Evolutionary conservation across 2,113 vertebrate species (phyloP), one percentile per base, ranked within the genome.

Genomic region (Illadopsis cleaveri): DNA sequence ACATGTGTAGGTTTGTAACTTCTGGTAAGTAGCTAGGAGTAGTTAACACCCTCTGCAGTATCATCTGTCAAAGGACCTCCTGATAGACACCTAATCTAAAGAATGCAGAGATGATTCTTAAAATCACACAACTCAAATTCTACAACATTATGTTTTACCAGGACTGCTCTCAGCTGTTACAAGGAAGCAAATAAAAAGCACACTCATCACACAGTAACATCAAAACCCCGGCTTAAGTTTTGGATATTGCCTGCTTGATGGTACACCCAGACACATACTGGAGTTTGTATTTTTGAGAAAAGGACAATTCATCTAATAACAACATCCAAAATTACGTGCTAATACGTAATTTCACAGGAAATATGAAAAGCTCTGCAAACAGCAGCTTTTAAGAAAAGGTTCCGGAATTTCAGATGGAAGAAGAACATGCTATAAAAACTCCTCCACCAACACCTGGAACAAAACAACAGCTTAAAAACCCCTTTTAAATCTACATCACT

Each of bases 291-390:
- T 82, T 94, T 35, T 78, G 24, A 62, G 14, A 58, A 86, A 86
- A 76, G 21, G 23, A 15, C 58, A 92, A 66, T 37, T 78, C 5
- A 65, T 53, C 54, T 66, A 79, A 13, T 11, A 69, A 58, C 37
- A 89, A 72, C 15, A 78, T 54, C 33, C 66, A 68, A 86, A 89
- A 84, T 44, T 37, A 64, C 3, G 5, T 30, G 33, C 47, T 86
- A 60, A 40, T 37, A 93, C 44, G 27, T 22, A 45, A 56, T 42
- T 69, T 60, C 47, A 64, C 4, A 65, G 15, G 25, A 40, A 89
- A 53, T 40, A 78, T 8, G 30, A 92, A 86, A 60, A 45, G 31
- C 38, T 88, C 47, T 91, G 51, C 30, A 31, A 88, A 96, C 33
- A 82, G 27, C 13, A 89, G 48, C 69, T 79, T 60, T 48, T 80